phyloP scores from a whole-genome alignment of 1,140 invertebrate species.

The Cydia splendana region DNA sequence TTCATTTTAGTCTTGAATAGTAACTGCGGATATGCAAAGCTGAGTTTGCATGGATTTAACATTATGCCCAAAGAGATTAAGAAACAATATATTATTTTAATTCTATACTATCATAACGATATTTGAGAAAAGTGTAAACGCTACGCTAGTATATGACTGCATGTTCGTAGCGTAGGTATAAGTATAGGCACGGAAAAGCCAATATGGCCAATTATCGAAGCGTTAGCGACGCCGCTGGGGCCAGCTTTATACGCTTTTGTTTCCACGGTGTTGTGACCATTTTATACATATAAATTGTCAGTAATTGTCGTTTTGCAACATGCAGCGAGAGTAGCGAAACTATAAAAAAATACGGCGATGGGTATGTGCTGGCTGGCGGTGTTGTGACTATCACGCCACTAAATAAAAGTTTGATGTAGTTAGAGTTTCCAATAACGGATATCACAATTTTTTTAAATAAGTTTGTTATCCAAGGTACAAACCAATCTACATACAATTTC shows the following conservation, averaged over 20 bases:
- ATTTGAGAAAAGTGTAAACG: too few relatives aligned
- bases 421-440: background rate
- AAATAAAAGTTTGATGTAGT: background rate
- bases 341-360: background rate
- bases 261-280: constrained; percentile 36
- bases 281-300: constrained; percentile 36
- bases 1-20: too few relatives aligned
- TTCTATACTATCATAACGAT: too few relatives aligned
- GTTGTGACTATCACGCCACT: background rate
- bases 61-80: too few relatives aligned
- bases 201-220: constrained; percentile 36
- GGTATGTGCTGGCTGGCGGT: background rate
- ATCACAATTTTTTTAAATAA: too few relatives aligned
- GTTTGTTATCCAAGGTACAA: too few relatives aligned
- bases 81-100: too few relatives aligned
- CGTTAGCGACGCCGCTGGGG: constrained; percentile 26
- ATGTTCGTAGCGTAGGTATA: background rate
- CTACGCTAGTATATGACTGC: too few relatives aligned
- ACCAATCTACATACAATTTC: too few relatives aligned
- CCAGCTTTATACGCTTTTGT: constrained; percentile 36
- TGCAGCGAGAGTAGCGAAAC: background rate
- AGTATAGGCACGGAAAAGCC: constrained; percentile 34
- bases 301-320: background rate
- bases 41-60: too few relatives aligned
- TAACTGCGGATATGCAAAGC: too few relatives aligned